phyloP scores from a whole-genome alignment of 2,113 vertebrate genomes.

The Mesembrinibis cayennensis region DNA sequence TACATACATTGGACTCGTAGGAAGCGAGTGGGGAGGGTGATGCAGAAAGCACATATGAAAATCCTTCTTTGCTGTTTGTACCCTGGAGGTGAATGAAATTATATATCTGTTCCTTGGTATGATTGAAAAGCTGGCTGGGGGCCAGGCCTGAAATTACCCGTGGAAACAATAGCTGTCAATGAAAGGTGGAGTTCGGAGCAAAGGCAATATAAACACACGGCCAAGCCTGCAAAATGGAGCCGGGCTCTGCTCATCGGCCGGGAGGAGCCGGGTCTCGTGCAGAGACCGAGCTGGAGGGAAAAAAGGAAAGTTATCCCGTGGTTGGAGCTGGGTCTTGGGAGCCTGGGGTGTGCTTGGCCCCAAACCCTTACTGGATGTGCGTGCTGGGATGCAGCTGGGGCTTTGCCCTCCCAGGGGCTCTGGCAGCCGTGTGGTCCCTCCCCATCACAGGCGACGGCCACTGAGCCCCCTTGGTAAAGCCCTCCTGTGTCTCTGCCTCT shows the following conservation, averaged over 20 bases:
- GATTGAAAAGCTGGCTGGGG: background rate
- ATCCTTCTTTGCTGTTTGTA: background rate
- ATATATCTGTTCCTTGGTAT: background rate
- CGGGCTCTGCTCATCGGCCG: background rate
- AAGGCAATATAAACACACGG: fast-evolving
- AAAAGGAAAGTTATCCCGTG: too few relatives aligned
- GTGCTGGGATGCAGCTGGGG: background rate
- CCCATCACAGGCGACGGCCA: background rate
- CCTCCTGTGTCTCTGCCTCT: background rate
- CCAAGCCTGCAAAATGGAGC: background rate
- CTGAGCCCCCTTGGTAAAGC: background rate
- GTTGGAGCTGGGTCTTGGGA: background rate
- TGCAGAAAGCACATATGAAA: background rate
- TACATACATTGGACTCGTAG: background rate
- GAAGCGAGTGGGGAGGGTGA: background rate
- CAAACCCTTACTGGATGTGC: background rate
- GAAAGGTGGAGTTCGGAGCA: background rate
- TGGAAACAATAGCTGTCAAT: background rate
- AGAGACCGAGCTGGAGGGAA: background rate
- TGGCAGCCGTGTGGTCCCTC: background rate
- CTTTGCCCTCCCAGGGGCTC: background rate
- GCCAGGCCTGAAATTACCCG: background rate
- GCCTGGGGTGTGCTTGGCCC: background rate
- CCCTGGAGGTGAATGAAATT: background rate
- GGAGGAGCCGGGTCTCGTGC: fast-evolving